Evolutionary conservation across 1,140 invertebrate genomes (phyloP).

Genomic region (Thaumatotibia leucotreta): DNA sequence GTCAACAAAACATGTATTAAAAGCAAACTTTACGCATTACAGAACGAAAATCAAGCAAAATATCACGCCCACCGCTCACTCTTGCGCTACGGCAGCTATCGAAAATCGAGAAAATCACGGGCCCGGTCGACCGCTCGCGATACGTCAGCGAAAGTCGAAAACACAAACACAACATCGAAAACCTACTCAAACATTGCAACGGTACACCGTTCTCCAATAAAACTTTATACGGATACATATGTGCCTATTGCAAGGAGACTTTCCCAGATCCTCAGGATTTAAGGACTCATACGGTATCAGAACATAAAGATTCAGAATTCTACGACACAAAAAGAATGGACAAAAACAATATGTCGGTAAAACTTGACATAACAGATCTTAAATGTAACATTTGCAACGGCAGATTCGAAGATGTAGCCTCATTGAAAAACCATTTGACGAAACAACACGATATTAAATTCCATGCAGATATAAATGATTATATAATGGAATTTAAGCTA

Average conservation of each 20-base stretch:
- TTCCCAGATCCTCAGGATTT: constrained; percentile 33
- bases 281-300: constrained; percentile 32
- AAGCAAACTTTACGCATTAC: not conserved
- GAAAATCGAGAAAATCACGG: constrained; percentile 28
- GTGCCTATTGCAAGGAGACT: constrained; percentile 52
- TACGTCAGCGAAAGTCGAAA: constrained; percentile 47
- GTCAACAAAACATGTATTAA: no score
- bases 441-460: constrained; percentile 51
- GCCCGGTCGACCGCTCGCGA: not conserved
- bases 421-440: constrained; percentile 45
- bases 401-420: constrained; percentile 31
- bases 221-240: constrained; percentile 48
- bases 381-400: constrained; percentile 46
- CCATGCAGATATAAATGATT: constrained; percentile 49
- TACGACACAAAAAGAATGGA: constrained; percentile 40
- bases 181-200: constrained; percentile 59
- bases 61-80: not conserved
- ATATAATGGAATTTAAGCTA: constrained; percentile 59
- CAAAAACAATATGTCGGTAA: constrained; percentile 53
- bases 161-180: constrained; percentile 48
- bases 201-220: constrained; percentile 61
- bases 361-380: constrained; percentile 59
- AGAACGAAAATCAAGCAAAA: not conserved
- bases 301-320: constrained; percentile 34
- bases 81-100: constrained; percentile 14